Conservation (phyloP, 2,888 invertebrate species). For the Mylabris sibirica region DNA sequence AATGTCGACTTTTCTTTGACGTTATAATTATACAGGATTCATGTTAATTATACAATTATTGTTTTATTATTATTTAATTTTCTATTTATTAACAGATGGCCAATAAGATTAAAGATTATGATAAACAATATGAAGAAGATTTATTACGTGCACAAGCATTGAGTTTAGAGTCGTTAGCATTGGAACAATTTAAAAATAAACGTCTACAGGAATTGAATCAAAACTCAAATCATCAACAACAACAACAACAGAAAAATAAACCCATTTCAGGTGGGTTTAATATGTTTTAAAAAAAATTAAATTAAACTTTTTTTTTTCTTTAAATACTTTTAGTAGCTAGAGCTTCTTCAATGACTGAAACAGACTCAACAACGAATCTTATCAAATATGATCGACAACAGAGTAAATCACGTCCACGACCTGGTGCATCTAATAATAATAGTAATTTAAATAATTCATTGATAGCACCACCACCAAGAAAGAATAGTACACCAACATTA, state of each 20-base stretch:
- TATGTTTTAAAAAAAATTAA: neutral
- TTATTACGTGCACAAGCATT: conserved; percentile 87
- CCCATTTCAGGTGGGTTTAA: conserved; percentile 48
- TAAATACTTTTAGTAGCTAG: conserved; percentile 52
- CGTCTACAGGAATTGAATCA: conserved; percentile 57
- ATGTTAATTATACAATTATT: too few species aligned
- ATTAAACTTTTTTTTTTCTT: neutral
- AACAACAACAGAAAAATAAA: conserved; percentile 30
- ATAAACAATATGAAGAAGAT: conserved; percentile 85
- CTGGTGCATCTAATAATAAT: conserved; percentile 64
- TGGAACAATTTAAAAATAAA: conserved; percentile 82
- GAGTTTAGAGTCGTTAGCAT: conserved; percentile 84
- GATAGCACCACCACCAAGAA: conserved; percentile 62
- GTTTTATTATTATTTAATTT: neutral
- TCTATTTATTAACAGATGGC: conserved; percentile 50
- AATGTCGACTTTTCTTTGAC: too few species aligned
- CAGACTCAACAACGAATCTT: conserved; percentile 44
- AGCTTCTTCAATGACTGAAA: conserved; percentile 57
- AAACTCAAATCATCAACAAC: neutral
- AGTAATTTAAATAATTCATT: conserved; percentile 59
- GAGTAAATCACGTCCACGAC: conserved; percentile 67
- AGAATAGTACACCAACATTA: conserved; percentile 60
- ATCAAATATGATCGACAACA: conserved; percentile 58
- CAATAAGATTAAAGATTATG: conserved; percentile 69
- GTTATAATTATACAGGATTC: too few species aligned